These are phyloP conservation scores for Pinctada fucata DNA, from an alignment of 2,888 invertebrate genomes.

Conservation along the genomic window DNA sequence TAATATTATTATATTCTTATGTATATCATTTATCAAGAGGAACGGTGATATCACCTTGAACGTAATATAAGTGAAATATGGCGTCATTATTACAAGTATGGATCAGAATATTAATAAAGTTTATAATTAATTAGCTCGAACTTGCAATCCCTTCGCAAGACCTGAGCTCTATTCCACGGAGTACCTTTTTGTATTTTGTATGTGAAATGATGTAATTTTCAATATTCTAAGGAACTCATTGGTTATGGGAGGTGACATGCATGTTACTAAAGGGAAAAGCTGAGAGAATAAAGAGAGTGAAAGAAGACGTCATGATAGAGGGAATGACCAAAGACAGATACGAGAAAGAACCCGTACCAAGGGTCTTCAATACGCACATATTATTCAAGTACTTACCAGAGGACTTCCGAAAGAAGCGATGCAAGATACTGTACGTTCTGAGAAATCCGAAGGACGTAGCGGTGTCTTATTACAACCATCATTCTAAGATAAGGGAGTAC, in stretches of 20 bases:
- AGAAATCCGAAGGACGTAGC: constrained; percentile 61
- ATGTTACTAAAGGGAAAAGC: constrained; percentile 55
- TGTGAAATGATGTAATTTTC: background rate
- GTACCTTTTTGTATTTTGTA: no score
- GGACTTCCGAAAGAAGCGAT: constrained; percentile 46
- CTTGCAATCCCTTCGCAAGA: no score
- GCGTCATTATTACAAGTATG: no score
- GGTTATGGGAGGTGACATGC: constrained; percentile 60
- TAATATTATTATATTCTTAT: no score
- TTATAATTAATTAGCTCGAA: no score
- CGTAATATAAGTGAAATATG: no score
- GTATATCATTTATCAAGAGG: no score
- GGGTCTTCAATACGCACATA: constrained; percentile 59
- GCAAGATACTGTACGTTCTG: constrained; percentile 57
- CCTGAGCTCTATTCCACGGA: no score
- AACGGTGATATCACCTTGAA: no score
- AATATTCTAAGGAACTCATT: constrained; percentile 53
- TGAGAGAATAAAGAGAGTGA: constrained; percentile 51
- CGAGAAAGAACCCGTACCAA: constrained; percentile 48
- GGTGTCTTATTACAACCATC: constrained; percentile 60
- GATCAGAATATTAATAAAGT: no score
- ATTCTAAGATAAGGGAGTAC: constrained; percentile 54
- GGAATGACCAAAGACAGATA: constrained; percentile 43
- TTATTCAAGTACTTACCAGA: constrained; percentile 52
- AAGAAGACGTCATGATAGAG: constrained; percentile 59